Evolutionary conservation across 2,888 invertebrate species (phyloP).

Genomic region (Cremastinae sp.): DNA sequence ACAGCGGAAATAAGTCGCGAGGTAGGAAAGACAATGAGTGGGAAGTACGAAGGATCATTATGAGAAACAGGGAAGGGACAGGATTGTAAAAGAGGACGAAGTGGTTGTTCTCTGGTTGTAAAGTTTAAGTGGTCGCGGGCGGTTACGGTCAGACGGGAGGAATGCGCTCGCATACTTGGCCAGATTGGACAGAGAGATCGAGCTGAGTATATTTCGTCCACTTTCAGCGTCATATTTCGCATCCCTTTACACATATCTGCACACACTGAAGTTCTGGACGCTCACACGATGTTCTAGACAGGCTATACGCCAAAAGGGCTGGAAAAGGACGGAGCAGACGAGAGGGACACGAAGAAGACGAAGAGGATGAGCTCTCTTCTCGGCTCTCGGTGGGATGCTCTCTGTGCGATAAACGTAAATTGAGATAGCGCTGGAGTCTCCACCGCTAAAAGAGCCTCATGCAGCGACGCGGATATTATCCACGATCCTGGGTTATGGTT

Average conservation of each 20-base stretch:
- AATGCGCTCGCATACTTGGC: constrained; percentile 13
- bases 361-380: no score
- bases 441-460: constrained; percentile 50
- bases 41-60: background rate
- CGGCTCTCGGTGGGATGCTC: background rate
- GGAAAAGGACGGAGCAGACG: no score
- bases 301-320: no score
- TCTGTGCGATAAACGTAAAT: constrained; percentile 66
- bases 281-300: no score
- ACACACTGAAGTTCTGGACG: background rate
- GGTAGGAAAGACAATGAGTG: constrained; percentile 1
- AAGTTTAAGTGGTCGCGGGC: constrained; percentile 33
- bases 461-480: constrained; percentile 67
- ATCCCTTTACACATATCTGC: constrained; percentile 6
- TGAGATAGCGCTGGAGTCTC: constrained; percentile 60
- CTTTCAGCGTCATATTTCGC: constrained; percentile 33
- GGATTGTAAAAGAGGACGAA: constrained; percentile 43
- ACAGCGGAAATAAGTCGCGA: background rate
- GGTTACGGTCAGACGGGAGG: background rate
- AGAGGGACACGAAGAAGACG: no score
- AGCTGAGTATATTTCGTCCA: constrained; percentile 27
- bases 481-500: constrained; percentile 61
- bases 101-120: constrained; percentile 33
- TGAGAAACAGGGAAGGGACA: constrained; percentile 10
- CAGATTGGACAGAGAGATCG: constrained; percentile 36